phyloP scores from a whole-genome alignment of 1,140 invertebrate genomes.

The Brevipalpus yothersi region DNA sequence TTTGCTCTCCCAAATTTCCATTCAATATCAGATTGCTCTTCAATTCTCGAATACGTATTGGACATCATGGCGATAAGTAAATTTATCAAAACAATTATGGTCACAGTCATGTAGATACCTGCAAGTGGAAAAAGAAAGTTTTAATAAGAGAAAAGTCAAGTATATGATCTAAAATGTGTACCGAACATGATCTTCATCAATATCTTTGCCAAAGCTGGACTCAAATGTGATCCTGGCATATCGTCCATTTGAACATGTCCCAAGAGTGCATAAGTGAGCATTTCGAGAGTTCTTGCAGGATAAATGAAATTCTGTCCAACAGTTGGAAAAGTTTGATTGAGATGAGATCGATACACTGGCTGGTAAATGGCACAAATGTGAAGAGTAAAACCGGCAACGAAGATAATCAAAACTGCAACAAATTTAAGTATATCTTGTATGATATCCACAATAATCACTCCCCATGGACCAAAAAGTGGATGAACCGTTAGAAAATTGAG shows the following conservation, averaged over 20 bases:
- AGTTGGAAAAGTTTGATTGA: slow-evolving; percentile 10
- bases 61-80: slow-evolving; percentile 99
- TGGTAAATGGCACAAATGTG: slow-evolving; percentile 35
- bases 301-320: slow-evolving; percentile 40
- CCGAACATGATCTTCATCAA: slow-evolving; percentile 48
- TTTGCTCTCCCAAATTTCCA: slow-evolving; percentile 99
- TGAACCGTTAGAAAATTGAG: slow-evolving; percentile 92
- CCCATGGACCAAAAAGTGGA: slow-evolving; percentile 94
- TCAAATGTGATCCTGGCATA: slow-evolving; percentile 27
- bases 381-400: slow-evolving; percentile 94
- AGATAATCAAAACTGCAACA: slow-evolving; percentile 83
- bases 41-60: slow-evolving; percentile 90
- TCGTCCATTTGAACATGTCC: slow-evolving; percentile 65
- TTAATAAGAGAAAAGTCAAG: not conserved
- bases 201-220: slow-evolving; percentile 25
- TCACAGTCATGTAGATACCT: slow-evolving; percentile 76
- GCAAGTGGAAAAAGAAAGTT: slow-evolving; percentile 22
- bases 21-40: slow-evolving; percentile 98
- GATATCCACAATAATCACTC: slow-evolving; percentile 33
- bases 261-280: slow-evolving; percentile 82
- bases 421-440: slow-evolving; percentile 62
- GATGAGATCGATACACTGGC: slow-evolving; percentile 14
- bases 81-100: slow-evolving; percentile 90
- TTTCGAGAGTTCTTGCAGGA: slow-evolving; percentile 72
- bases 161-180: not conserved